Evolutionary conservation across 92 coral and sea anemone species (phyloP), one percentile per base, ranked within the genome.

Genomic region (Siderastrea radians): DNA sequence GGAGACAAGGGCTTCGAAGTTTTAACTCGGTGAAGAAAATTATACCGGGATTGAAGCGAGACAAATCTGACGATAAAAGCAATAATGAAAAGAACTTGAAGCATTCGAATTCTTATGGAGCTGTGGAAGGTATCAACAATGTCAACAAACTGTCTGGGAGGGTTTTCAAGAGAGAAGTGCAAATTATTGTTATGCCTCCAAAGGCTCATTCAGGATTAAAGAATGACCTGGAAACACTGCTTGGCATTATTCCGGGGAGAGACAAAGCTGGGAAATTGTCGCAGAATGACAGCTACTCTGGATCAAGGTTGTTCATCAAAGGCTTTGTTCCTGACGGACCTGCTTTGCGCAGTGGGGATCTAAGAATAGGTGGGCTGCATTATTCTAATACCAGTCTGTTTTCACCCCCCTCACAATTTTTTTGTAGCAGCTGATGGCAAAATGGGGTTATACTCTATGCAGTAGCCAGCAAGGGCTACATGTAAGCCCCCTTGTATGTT

Each of bases 281-380:
- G 14, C 98, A 93, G 61, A 91, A 90, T 86, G 98, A 94, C 74
- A 89, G 93, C 57, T 94, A 91, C 69, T 78, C 93, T 38, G 98
- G 97, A 59, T 79, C 94, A 16, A 94, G 93, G 87, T 85, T 97
- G 70, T 91, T 88, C 71, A 89, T 97, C 82, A 96, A 94, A 71
- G 99, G 99, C 2, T 97, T 97, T 92, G 93, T 95, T 54, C 99
- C 99, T 54, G 96, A 94, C 85, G 99, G 99, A 17, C 98, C 98
- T 57, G 98, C 99, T 49, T 78, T 97, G 81, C 92, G 93, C 68
- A 93, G 93, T 81, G 96, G 96, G 72, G 94, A 95, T 75, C 95
- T 97, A 16, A 90, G 95, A 89, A 97, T 97, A 80, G 99, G 99
- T 97, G 49, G 78, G 96, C 78, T 26, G 38, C 38, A 26, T 26